Evolutionary conservation across 2,797 vertebrate species (phyloP).

Genomic region (Acanthornis magna): DNA sequence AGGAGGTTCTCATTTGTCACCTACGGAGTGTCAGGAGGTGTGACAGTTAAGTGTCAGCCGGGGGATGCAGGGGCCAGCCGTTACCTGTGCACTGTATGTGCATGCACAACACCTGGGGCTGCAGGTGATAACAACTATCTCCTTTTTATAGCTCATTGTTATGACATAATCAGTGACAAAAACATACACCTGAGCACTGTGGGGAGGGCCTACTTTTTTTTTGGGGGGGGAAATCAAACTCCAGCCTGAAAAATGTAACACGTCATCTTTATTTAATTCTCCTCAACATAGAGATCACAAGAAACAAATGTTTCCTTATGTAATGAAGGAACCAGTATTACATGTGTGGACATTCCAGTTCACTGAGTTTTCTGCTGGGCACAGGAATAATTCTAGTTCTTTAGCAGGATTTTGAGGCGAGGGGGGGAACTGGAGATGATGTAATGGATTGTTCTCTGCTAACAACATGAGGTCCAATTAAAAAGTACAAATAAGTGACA

Average conservation of each 20-base stretch:
- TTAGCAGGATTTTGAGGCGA: background rate
- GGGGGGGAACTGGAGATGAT: background rate
- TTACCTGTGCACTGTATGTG: background rate
- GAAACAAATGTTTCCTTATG: background rate
- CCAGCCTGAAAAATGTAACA: background rate
- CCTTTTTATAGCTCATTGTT: background rate
- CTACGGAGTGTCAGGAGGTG: background rate
- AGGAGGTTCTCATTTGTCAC: background rate
- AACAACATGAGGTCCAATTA: background rate
- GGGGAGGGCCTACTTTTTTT: no score
- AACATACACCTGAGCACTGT: background rate
- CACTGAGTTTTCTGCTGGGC: background rate
- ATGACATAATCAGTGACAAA: background rate
- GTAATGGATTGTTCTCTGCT: background rate
- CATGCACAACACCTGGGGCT: background rate
- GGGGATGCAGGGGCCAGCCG: background rate
- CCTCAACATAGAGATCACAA: background rate
- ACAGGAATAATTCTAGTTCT: background rate
- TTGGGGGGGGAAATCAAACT: background rate
- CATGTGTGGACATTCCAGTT: background rate
- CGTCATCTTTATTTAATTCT: background rate
- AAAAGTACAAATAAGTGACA: background rate
- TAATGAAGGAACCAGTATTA: background rate
- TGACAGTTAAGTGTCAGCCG: background rate
- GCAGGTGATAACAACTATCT: background rate